phyloP scores from a whole-genome alignment of 2,113 vertebrate genomes.

The Microtus montanus region DNA sequence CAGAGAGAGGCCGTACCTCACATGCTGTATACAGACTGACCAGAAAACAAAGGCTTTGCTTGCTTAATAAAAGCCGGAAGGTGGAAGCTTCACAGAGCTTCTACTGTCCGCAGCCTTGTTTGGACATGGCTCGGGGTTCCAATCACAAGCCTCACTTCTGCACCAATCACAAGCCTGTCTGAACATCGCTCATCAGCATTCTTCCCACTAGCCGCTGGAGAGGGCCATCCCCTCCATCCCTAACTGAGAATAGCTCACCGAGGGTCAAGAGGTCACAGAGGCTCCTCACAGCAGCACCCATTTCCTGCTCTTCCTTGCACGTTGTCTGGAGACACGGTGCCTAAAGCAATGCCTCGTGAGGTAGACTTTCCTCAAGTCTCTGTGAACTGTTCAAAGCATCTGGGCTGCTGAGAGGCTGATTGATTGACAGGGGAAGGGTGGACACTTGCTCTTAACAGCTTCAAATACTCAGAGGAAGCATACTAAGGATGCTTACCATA shows the following conservation, averaged over 20 bases:
- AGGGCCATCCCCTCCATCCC: background rate
- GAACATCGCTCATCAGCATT: background rate
- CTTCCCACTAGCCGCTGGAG: background rate
- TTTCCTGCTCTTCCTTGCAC: background rate
- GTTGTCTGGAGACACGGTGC: background rate
- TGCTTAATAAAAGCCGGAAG: background rate
- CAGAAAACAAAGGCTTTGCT: background rate
- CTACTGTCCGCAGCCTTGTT: background rate
- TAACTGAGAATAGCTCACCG: background rate
- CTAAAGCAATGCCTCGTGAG: background rate
- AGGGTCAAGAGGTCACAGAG: background rate
- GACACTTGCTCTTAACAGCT: background rate
- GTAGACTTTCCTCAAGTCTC: background rate
- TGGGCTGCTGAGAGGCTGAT: background rate
- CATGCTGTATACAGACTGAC: background rate
- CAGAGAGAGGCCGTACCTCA: background rate
- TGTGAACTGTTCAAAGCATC: background rate
- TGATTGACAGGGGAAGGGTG: background rate
- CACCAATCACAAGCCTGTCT: background rate
- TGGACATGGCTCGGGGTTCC: background rate
- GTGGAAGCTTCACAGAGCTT: background rate
- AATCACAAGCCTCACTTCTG: background rate
- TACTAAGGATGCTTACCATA: background rate
- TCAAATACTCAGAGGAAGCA: background rate
- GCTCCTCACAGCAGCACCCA: background rate